Percentiles rank a stretch among this genome's conserved stretches.
Evolutionary conservation across 2,797 vertebrate genomes (phyloP).

Genomic region (Etheostoma perlongum): DNA sequence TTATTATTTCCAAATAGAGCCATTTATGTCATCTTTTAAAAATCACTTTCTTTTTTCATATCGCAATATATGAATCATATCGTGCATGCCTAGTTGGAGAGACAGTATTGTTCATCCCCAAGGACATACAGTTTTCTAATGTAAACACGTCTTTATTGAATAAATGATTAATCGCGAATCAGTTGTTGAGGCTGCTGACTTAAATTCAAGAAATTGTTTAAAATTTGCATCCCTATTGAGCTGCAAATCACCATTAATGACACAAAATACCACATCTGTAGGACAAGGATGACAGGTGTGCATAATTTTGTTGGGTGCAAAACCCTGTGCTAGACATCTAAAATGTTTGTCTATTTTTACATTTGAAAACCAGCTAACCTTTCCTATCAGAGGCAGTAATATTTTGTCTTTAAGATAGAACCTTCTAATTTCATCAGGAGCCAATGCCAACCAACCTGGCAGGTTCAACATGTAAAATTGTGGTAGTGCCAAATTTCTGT

Average conservation of each 20-base stretch:
- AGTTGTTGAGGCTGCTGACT: no score
- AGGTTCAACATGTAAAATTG: slow-evolving; percentile 7
- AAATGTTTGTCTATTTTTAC: neutral
- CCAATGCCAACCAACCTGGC: neutral
- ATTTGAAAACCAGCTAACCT: neutral
- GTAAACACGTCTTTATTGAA: no score
- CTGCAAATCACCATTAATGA: neutral
- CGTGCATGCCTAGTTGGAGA: no score
- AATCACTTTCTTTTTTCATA: no score
- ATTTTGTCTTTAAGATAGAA: slow-evolving; percentile 3
- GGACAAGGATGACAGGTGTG: neutral
- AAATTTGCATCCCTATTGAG: no score
- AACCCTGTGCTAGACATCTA: slow-evolving; percentile 5
- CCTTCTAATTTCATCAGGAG: slow-evolving; percentile 10
- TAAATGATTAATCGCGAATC: no score
- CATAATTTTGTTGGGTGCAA: slow-evolving; percentile 12
- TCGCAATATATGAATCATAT: no score
- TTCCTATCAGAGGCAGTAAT: neutral
- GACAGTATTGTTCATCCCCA: no score
- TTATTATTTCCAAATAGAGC: no score
- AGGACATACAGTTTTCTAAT: no score
- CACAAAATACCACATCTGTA: neutral
- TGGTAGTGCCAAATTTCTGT: slow-evolving; percentile 2
- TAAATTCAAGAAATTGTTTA: no score
- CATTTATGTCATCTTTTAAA: no score